phyloP scores from a whole-genome alignment of 2,797 vertebrate genomes.

The Capromys pilorides region DNA sequence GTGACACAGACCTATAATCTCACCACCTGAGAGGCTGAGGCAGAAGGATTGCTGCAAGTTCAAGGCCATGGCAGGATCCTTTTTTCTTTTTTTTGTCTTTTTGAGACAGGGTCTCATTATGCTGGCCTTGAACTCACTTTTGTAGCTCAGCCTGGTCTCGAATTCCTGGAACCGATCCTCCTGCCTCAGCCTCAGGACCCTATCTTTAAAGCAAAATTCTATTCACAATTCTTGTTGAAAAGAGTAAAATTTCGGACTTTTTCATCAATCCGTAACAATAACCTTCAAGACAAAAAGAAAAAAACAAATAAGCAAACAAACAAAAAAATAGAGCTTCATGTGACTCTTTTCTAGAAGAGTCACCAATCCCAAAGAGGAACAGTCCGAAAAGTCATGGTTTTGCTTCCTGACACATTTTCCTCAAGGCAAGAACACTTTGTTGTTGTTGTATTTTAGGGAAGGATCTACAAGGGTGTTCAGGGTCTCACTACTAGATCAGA shows the following conservation, averaged over 20 bases:
- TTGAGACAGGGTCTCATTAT: no score
- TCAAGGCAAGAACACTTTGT: neutral
- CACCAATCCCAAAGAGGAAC: neutral
- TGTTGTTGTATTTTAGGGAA: no score
- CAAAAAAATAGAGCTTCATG: neutral
- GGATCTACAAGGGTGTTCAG: no score
- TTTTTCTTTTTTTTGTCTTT: no score
- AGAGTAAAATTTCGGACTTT: neutral
- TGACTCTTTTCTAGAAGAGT: neutral
- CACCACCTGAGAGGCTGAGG: neutral
- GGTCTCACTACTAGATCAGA: no score
- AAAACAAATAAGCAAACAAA: no score
- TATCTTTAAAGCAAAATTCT: neutral
- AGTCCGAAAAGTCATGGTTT: neutral
- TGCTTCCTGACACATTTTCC: neutral
- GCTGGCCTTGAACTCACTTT: no score
- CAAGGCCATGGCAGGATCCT: neutral
- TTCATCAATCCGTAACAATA: neutral
- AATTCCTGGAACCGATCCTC: no score
- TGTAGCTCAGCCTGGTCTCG: no score
- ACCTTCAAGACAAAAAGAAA: neutral
- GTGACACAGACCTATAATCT: neutral
- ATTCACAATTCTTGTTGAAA: conserved; percentile 21
- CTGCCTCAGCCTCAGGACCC: neutral
- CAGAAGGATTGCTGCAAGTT: neutral